These are phyloP conservation scores for Onychomys torridus DNA, from an alignment of 2,797 vertebrate species.

Conservation along the genomic window DNA sequence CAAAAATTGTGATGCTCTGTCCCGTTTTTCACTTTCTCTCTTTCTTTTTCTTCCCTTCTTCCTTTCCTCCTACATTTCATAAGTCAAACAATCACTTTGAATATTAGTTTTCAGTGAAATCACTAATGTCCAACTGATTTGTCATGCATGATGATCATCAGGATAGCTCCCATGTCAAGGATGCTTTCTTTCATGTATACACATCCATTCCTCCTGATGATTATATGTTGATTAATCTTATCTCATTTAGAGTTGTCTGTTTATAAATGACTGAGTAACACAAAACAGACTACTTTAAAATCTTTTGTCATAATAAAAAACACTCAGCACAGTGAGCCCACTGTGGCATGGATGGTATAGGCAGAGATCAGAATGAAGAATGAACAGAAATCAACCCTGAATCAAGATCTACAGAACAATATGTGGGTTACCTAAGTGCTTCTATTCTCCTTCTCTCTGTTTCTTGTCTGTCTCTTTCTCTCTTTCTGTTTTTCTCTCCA, in stretches of 20 bases:
- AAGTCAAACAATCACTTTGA: neutral
- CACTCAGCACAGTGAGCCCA: neutral
- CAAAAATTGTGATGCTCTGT: neutral
- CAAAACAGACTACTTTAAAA: too few species aligned
- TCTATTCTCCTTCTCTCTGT: neutral
- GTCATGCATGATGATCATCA: neutral
- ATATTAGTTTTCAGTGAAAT: neutral
- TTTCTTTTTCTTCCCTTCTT: neutral
- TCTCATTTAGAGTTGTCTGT: neutral
- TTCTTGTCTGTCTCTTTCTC: neutral
- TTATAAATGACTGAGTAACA: neutral
- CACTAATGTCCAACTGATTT: neutral
- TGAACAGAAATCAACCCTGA: neutral
- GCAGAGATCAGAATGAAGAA: neutral
- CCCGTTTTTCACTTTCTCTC: neutral
- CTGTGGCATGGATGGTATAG: neutral
- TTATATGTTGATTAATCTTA: neutral
- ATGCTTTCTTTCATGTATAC: neutral
- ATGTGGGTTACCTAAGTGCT: neutral
- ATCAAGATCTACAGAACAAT: neutral
- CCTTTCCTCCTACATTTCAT: neutral
- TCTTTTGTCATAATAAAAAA: neutral
- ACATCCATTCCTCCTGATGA: neutral
- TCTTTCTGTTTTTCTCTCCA: neutral
- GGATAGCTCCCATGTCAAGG: neutral